These are phyloP conservation scores for Philopotamus ludificatus DNA, from an alignment of 1,140 invertebrate species.

Conservation along the genomic window DNA sequence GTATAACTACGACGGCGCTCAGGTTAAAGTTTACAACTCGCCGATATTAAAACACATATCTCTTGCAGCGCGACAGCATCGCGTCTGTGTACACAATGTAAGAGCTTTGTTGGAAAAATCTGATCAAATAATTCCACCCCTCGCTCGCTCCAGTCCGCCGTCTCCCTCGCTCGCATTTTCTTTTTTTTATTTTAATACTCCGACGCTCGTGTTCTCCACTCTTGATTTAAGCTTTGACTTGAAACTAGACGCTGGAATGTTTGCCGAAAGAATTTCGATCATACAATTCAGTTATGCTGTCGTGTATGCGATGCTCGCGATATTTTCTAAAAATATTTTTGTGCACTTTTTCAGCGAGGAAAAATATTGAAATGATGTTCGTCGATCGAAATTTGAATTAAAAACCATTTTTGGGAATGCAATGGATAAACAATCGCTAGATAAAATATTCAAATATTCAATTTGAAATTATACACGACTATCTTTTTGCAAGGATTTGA, in stretches of 20 bases:
- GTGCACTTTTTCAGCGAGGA: not conserved
- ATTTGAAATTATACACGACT: too few species aligned
- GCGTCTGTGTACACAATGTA: slow-evolving; percentile 17
- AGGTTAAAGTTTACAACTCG: slow-evolving; percentile 23
- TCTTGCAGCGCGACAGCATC: slow-evolving; percentile 10
- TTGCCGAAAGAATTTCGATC: slow-evolving; percentile 16
- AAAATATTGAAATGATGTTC: too few species aligned
- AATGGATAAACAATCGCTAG: too few species aligned
- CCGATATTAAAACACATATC: slow-evolving; percentile 39
- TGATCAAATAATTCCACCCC: slow-evolving; percentile 25
- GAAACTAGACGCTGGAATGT: slow-evolving; percentile 7
- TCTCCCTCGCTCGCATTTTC: not conserved
- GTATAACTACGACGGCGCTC: too few species aligned
- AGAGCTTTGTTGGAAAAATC: slow-evolving; percentile 28
- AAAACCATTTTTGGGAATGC: too few species aligned
- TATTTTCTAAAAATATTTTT: not conserved
- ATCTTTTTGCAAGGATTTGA: too few species aligned
- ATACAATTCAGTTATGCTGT: not conserved
- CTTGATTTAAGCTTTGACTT: slow-evolving; percentile 24
- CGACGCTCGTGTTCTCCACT: slow-evolving; percentile 1
- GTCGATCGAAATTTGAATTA: too few species aligned
- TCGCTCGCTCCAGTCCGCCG: not conserved
- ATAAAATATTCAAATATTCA: too few species aligned
- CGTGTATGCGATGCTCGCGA: not conserved
- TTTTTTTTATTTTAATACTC: too few species aligned